These are phyloP conservation scores for Tamandua tetradactyla DNA, from an alignment of 2,797 vertebrate genomes.

Conservation along the genomic window DNA sequence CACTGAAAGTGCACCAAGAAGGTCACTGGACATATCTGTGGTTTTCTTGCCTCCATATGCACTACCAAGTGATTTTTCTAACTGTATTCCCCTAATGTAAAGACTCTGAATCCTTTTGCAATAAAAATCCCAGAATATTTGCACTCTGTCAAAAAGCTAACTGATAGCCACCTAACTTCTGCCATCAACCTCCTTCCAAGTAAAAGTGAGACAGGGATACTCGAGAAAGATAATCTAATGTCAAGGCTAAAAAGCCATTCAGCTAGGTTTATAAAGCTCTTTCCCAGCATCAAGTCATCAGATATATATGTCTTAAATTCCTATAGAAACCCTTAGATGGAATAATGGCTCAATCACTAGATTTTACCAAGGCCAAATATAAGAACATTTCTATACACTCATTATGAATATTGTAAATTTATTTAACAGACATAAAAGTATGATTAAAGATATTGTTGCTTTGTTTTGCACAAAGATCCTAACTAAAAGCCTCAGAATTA, in stretches of 20 bases:
- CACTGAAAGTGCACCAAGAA: neutral
- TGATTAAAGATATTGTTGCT: neutral
- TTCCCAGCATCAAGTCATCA: neutral
- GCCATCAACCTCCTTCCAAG: neutral
- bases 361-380: neutral
- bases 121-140: conserved; percentile 14
- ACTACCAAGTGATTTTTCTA: conserved; percentile 34
- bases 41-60: conserved; percentile 4
- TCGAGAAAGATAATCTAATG: conserved; percentile 13
- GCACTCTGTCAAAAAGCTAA: neutral
- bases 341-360: neutral
- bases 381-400: neutral
- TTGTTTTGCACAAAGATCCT: neutral
- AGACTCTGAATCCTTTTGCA: neutral
- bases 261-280: neutral
- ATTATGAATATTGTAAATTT: neutral
- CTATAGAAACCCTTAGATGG: neutral
- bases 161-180: neutral
- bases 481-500: neutral
- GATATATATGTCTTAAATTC: neutral
- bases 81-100: conserved; percentile 41
- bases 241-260: neutral
- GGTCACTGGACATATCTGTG: neutral
- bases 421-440: conserved; percentile 5
- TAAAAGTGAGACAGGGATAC: neutral